phyloP scores from a whole-genome alignment of 2,113 vertebrate genomes.

The Rhizomys pruinosus region DNA sequence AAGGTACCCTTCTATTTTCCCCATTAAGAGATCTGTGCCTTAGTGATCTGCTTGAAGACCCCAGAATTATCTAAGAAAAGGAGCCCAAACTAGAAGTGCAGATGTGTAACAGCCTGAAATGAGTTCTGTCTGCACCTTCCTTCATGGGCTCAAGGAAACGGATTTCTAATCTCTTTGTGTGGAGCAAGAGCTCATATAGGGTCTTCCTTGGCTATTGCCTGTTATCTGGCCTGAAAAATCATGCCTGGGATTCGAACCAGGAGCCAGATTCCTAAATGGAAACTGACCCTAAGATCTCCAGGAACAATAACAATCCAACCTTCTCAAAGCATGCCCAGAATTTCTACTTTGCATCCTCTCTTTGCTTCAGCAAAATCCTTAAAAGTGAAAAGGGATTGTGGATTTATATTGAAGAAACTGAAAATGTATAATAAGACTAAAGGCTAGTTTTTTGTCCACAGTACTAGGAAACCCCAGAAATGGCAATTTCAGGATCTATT shows the following conservation, averaged over 20 bases:
- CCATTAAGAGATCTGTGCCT: neutral
- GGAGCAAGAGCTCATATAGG: too few relatives aligned
- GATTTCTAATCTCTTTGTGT: too few relatives aligned
- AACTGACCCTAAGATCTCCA: neutral
- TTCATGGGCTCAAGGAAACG: neutral
- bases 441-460: accelerated
- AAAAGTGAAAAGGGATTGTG: neutral
- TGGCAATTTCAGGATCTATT: neutral
- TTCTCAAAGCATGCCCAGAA: too few relatives aligned
- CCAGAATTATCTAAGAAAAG: neutral
- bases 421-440: neutral
- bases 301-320: too few relatives aligned
- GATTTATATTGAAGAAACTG: neutral
- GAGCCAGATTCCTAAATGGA: neutral
- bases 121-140: neutral
- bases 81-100: neutral
- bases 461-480: neutral
- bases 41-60: neutral
- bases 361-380: too few relatives aligned
- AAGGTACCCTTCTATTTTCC: neutral
- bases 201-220: neutral
- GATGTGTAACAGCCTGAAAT: too few relatives aligned
- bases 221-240: neutral
- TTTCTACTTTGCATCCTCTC: too few relatives aligned
- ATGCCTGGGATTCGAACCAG: neutral